Base-by-base conservation (phyloP, 1,140 invertebrate species). In the Drosophila grimshawi region DNA sequence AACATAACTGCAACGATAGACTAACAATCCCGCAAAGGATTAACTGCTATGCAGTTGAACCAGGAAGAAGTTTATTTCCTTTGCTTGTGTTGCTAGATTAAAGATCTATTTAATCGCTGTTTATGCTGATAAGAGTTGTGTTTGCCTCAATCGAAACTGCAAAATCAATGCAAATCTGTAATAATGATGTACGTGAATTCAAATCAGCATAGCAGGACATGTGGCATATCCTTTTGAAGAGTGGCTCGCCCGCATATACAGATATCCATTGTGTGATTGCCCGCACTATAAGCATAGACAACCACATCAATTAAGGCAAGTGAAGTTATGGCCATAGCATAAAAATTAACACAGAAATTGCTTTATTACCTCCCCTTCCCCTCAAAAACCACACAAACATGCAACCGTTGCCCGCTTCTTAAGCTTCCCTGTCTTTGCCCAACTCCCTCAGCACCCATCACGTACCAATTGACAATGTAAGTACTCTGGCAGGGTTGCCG, bases 281-380 rank as follows among this genome's bases (percentile, higher is more conserved):
- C 73, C 73, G 48, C 74, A 75, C 74, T 74, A 66, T 82, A 66
- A 75, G 55, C 59, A 53, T 73, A 67, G 3, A n/a, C 10, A 63
- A 66, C 80, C 78, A 75, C 80, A 81, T 70, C 80, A 80, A 78
- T 67, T 82, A 75, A 60, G 70, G 48, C 80, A 74, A 69, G 69
- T 69, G 74, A 56, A 80, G 79, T 78, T 78, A 75, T 80, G 75
- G 80, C 78, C 80, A 70, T 63, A 62, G 80, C 80, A 77, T 78
- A 78, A 81, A 82, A 81, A 81, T 81, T 78, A 82, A 82, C 80
- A 81, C 80, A 66, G 80, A 81, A 82, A 81, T 81, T 78, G 80
- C 79, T 81, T 82, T 81, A 81, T 81, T 81, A 82, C 37, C 4
- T 27, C 30, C 53, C 46, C 48, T 27, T 30, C 43, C 46, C 10